Percentiles rank a stretch among this genome's conserved stretches.
These are phyloP conservation scores for Ianthella basta DNA, from an alignment of 37 sponge, comb jelly and placozoan species.

Conservation along the genomic window DNA sequence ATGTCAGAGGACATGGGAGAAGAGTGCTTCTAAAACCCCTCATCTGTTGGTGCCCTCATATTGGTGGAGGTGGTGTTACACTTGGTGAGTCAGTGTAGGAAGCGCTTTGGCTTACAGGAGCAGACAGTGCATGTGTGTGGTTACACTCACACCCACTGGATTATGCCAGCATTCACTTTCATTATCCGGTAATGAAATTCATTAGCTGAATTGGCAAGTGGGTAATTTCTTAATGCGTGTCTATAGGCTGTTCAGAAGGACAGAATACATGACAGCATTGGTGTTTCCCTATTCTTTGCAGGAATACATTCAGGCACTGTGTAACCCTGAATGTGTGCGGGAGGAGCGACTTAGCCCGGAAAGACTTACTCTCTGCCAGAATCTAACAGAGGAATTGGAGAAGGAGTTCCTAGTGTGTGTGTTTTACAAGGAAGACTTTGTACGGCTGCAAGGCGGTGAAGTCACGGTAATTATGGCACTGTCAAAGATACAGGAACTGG, in stretches of 20 bases:
- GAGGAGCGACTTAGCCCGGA: neutral
- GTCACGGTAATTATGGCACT: conserved; percentile 1
- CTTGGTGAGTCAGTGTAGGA: too few species aligned
- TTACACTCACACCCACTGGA: neutral
- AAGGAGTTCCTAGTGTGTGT: neutral
- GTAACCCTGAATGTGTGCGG: conserved; percentile 20
- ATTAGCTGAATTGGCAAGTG: neutral
- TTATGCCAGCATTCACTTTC: conserved; percentile 9
- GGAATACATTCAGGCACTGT: conserved; percentile 52
- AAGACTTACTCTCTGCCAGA: neutral
- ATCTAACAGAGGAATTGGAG: neutral
- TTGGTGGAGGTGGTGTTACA: too few species aligned
- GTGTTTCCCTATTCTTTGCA: conserved; percentile 7
- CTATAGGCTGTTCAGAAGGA: neutral
- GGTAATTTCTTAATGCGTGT: neutral
- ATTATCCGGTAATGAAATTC: conserved; percentile 15
- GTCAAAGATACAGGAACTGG: conserved; percentile 28
- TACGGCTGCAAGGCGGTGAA: conserved; percentile 29
- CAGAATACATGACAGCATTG: neutral
- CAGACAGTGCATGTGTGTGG: too few species aligned
- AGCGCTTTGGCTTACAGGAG: too few species aligned
- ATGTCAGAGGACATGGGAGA: too few species aligned
- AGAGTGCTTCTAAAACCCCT: too few species aligned
- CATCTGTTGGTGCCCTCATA: too few species aligned
- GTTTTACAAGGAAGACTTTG: neutral